Evolutionary conservation across 1,140 invertebrate species (phyloP).

Genomic region (Drosophila carrolli): DNA sequence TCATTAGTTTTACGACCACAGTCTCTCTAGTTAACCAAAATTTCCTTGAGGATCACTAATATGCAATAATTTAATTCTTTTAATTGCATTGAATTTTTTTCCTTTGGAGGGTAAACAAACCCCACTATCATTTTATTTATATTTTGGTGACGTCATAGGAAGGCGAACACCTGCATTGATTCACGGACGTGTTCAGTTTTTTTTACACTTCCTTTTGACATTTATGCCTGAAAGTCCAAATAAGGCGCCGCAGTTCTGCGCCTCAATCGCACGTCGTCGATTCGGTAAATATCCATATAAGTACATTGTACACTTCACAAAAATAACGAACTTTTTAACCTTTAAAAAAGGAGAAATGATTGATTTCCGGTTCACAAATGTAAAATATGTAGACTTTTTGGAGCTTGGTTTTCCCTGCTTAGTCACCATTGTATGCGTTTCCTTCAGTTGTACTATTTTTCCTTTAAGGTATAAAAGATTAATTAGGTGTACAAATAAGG

Average conservation of each 20-base stretch:
- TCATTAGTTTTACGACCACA: conserved; percentile 56
- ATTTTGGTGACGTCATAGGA: conserved; percentile 44
- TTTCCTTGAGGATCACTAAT: conserved; percentile 1
- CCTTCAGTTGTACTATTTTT: no score
- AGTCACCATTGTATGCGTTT: no score
- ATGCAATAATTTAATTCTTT: background rate
- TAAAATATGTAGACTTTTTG: no score
- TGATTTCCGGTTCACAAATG: no score
- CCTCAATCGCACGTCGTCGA: conserved; percentile 40
- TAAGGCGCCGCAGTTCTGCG: conserved; percentile 66
- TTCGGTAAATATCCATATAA: conserved; percentile 16
- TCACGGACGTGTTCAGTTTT: conserved; percentile 26
- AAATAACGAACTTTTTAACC: no score
- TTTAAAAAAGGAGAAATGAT: no score
- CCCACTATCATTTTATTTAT: background rate
- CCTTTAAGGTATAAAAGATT: no score
- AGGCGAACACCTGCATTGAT: conserved; percentile 67
- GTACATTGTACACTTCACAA: background rate
- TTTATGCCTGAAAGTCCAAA: conserved; percentile 42
- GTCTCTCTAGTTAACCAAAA: conserved; percentile 3
- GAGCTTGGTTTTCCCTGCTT: no score
- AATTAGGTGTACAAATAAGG: no score
- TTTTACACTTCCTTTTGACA: conserved; percentile 59
- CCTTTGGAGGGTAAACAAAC: conserved; percentile 4
- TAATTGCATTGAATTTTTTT: background rate